Conservation (phyloP, 2,797 vertebrate species). For the Galagoides demidoff region DNA sequence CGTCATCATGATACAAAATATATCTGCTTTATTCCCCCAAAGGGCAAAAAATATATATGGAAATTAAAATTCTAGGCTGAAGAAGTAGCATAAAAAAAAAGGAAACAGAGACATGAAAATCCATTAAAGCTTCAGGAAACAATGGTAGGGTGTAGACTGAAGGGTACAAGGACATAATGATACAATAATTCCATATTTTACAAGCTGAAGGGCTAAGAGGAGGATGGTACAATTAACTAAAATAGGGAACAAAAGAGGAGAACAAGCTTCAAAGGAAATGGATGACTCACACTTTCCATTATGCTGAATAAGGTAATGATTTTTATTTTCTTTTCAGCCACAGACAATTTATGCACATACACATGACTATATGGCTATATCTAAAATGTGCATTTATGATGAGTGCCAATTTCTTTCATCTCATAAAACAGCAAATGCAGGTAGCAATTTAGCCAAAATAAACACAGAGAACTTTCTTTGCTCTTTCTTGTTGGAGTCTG, state of each 20-base stretch:
- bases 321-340: slow-evolving; percentile 34
- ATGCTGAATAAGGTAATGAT: not conserved
- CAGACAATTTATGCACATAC: slow-evolving; percentile 30
- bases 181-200: not conserved
- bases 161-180: not conserved
- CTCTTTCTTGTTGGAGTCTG: not conserved
- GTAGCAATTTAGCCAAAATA: slow-evolving; percentile 24
- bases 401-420: not conserved
- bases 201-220: not conserved
- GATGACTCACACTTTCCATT: slow-evolving; percentile 31
- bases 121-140: not conserved
- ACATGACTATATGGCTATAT: not conserved
- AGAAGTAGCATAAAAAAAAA: not conserved
- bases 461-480: not conserved
- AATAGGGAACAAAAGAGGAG: not conserved
- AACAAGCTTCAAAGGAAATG: not conserved
- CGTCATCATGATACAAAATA: not conserved
- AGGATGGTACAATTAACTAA: not conserved
- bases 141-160: no score
- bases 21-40: not conserved
- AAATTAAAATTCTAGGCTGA: not conserved
- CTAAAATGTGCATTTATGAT: slow-evolving; percentile 55
- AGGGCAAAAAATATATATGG: not conserved
- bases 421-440: slow-evolving; percentile 1
- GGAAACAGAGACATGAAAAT: not conserved